Evolutionary conservation across 2,113 vertebrate species (phyloP).

Genomic region (Eonycteris spelaea): DNA sequence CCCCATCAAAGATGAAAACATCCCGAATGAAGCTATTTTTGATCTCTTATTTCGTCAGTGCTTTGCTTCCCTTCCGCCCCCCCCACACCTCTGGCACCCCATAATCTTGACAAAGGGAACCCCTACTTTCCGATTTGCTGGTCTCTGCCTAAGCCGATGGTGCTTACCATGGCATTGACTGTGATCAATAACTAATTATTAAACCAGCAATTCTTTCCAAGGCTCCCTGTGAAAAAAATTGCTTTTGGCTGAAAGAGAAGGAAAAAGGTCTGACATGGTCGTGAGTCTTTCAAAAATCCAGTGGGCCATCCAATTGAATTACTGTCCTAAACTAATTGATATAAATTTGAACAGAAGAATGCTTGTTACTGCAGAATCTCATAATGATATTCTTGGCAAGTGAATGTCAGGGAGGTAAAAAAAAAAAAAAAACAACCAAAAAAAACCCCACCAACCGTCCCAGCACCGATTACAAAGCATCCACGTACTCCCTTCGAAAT

Average conservation of each 20-base stretch:
- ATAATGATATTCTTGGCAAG: slow-evolving; percentile 90
- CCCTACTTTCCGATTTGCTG: slow-evolving; percentile 88
- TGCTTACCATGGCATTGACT: slow-evolving; percentile 88
- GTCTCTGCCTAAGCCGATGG: slow-evolving; percentile 91
- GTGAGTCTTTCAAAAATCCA: slow-evolving; percentile 91
- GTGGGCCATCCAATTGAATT: slow-evolving; percentile 92
- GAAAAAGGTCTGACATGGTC: slow-evolving; percentile 88
- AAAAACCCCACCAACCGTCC: too few species aligned
- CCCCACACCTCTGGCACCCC: not conserved
- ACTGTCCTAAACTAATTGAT: slow-evolving; percentile 95
- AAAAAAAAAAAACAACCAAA: slow-evolving; percentile 59
- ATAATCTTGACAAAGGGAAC: slow-evolving; percentile 89
- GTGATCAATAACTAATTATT: slow-evolving; percentile 99
- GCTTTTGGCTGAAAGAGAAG: slow-evolving; percentile 87
- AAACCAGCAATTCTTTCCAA: slow-evolving; percentile 92
- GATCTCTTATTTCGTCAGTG: not conserved
- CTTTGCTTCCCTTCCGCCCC: not conserved
- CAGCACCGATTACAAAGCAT: slow-evolving; percentile 73
- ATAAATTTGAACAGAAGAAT: slow-evolving; percentile 96
- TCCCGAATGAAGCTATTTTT: slow-evolving; percentile 20
- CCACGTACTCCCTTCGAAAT: slow-evolving; percentile 46
- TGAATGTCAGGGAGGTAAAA: slow-evolving; percentile 78
- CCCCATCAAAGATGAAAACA: not conserved
- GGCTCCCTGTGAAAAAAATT: slow-evolving; percentile 91
- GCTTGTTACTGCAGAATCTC: slow-evolving; percentile 93